Percentiles rank a stretch among this genome's conserved stretches.
phyloP scores from a whole-genome alignment of 2,797 vertebrate genomes.

The Sebastes wilsoni region DNA sequence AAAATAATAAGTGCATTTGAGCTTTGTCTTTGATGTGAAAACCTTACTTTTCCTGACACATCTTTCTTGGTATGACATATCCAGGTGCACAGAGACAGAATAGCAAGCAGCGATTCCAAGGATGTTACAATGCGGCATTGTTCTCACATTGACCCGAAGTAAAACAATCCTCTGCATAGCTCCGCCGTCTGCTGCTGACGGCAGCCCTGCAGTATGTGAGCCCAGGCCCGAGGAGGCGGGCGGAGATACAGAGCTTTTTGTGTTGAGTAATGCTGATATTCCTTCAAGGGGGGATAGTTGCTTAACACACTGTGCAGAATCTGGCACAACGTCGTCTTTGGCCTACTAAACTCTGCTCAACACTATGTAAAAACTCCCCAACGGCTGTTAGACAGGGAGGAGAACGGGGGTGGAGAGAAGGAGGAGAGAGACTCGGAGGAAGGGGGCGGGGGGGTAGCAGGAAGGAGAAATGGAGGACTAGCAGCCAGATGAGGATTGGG shows the following conservation, averaged over 20 bases:
- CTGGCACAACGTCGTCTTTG: constrained; percentile 71
- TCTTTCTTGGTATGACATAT: constrained; percentile 21
- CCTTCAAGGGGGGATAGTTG: constrained; percentile 66
- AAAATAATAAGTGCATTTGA: not conserved
- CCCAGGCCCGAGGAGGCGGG: constrained; percentile 50
- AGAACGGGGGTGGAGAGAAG: constrained; percentile 28
- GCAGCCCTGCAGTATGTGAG: constrained; percentile 56
- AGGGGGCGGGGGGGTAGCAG: not conserved
- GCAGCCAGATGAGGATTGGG: constrained; percentile 70
- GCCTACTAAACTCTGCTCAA: constrained; percentile 80
- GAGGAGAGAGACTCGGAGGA: constrained; percentile 29
- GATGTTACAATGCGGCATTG: constrained; percentile 66
- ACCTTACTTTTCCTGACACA: not conserved
- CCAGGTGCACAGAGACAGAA: constrained; percentile 38
- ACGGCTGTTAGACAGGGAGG: constrained; percentile 54
- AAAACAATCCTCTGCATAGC: constrained; percentile 59
- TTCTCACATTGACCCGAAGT: constrained; percentile 61
- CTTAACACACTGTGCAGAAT: constrained; percentile 71
- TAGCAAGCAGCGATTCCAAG: constrained; percentile 9
- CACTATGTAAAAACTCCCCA: constrained; percentile 72
- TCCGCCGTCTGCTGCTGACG: constrained; percentile 38
- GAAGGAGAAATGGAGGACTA: constrained; percentile 68
- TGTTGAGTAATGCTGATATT: constrained; percentile 74
- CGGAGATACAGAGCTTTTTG: constrained; percentile 47
- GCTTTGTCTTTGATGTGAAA: constrained; percentile 36